A percentile compares a stretch with the other conserved stretches of the same genome.
These are phyloP conservation scores for Agapetus fuscipes DNA, from an alignment of 2,888 invertebrate genomes.

Conservation along the genomic window DNA sequence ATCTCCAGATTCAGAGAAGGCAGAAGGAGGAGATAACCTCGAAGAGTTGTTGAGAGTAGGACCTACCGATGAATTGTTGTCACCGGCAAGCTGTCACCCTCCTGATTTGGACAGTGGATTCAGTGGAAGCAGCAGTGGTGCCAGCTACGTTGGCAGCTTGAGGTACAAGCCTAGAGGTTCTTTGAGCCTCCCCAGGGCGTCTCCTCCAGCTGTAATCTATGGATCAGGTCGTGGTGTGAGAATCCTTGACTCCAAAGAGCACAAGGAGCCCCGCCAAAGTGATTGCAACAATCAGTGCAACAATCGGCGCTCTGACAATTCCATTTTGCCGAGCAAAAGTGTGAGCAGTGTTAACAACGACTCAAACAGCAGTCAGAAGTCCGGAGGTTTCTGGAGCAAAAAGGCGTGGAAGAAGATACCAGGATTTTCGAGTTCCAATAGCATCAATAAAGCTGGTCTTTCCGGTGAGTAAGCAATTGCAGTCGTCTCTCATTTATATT, in stretches of 20 bases:
- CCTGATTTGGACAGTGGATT: conserved; percentile 74
- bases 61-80: conserved; percentile 62
- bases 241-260: conserved; percentile 30
- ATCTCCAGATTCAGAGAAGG: conserved; percentile 54
- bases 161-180: conserved; percentile 31
- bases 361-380: conserved; percentile 38
- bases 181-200: conserved; percentile 34
- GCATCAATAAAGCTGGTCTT: conserved; percentile 55
- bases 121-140: conserved; percentile 74
- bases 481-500: not conserved
- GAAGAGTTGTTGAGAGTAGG: conserved; percentile 59
- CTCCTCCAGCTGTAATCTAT: conserved; percentile 44
- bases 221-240: conserved; percentile 40
- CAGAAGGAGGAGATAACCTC: conserved; percentile 51
- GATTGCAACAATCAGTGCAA: conserved; percentile 29
- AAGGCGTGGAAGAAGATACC: conserved; percentile 73
- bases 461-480: conserved; percentile 47
- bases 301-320: conserved; percentile 21
- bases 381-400: conserved; percentile 59
- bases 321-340: conserved; percentile 23
- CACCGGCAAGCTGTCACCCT: conserved; percentile 55
- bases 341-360: conserved; percentile 39
- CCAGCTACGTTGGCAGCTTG: conserved; percentile 67
- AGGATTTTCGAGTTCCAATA: conserved; percentile 61
- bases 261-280: conserved; percentile 32